Conservation (phyloP, 2,797 vertebrate species). For the Anguilla pacifica region DNA sequence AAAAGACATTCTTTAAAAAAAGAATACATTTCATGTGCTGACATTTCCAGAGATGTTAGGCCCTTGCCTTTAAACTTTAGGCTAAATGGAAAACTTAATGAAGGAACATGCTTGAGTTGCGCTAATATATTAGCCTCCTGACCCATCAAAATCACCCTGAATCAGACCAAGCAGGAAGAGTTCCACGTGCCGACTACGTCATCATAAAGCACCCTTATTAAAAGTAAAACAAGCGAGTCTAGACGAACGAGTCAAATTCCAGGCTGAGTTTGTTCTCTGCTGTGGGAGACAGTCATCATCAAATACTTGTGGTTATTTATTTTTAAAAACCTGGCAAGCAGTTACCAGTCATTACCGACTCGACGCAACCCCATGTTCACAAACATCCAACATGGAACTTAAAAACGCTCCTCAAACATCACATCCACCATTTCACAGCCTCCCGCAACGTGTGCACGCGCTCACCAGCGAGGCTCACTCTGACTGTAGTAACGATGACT, state of each 20-base stretch:
- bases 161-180: too few species aligned
- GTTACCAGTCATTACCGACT: background rate
- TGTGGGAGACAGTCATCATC: background rate
- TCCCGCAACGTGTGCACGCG: background rate
- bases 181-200: too few species aligned
- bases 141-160: too few species aligned
- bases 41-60: too few species aligned
- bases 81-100: too few species aligned
- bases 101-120: too few species aligned
- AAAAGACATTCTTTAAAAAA: too few species aligned
- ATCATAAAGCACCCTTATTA: background rate
- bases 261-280: background rate
- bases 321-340: background rate
- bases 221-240: background rate
- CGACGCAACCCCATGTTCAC: background rate
- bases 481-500: background rate
- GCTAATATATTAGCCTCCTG: too few species aligned
- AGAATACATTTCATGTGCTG: too few species aligned
- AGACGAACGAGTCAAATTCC: background rate
- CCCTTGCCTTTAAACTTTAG: too few species aligned
- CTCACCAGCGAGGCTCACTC: background rate
- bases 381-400: background rate
- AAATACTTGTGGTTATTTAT: background rate
- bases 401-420: background rate
- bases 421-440: background rate